Percentiles rank a stretch among this genome's conserved stretches.
Conservation (phyloP, 1,140 invertebrate genomes). For the Bombus pyrosoma region DNA sequence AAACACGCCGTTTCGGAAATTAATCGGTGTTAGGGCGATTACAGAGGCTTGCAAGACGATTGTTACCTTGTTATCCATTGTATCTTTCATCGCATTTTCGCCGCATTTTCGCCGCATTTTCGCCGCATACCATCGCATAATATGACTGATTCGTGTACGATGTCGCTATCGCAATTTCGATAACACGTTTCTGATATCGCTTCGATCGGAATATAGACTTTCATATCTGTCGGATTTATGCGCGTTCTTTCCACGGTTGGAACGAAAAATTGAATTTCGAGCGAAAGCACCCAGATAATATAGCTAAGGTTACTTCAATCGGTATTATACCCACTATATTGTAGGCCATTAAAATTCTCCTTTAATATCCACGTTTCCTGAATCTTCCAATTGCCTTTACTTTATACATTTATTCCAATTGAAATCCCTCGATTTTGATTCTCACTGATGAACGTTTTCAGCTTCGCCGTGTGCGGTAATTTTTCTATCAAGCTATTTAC, state of each 20-base stretch:
- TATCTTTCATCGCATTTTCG: conserved; percentile 11
- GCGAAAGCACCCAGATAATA: not conserved
- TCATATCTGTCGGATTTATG: conserved; percentile 2
- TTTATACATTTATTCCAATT: not conserved
- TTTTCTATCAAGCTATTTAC: not conserved
- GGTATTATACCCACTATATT: not conserved
- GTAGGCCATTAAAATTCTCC: not conserved
- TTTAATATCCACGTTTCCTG: not conserved
- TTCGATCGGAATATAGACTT: not conserved
- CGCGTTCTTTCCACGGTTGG: not conserved
- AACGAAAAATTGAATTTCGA: conserved; percentile 6
- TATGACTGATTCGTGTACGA: not conserved
- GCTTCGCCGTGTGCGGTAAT: not conserved
- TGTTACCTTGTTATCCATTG: not conserved
- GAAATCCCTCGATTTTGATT: not conserved
- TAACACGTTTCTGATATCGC: not conserved
- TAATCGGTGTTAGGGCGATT: not conserved
- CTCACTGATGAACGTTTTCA: not conserved
- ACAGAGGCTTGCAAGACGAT: not conserved
- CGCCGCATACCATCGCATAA: not conserved
- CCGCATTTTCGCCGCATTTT: not conserved
- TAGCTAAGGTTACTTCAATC: not conserved
- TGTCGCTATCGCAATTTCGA: too few species aligned
- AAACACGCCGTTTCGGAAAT: not conserved
- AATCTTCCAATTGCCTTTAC: not conserved